Base-by-base conservation (phyloP, 2,888 invertebrate species). In the Lomographa bimaculata region DNA sequence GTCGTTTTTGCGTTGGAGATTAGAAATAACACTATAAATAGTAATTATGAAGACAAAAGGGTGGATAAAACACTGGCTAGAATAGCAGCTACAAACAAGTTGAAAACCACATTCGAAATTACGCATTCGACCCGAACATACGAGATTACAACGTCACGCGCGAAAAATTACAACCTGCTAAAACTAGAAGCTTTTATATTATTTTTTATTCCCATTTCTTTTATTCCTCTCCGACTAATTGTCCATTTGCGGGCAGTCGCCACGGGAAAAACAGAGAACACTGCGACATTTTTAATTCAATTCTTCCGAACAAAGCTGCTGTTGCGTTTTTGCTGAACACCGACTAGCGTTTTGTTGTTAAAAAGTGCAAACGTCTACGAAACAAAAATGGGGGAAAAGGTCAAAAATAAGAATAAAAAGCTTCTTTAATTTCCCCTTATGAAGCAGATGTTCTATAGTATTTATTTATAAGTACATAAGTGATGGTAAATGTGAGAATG, bases 281-380 rank as follows among this genome's bases (percentile, higher is more conserved):
- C 49, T 54, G 69, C 61, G 72, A 82, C 78, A 79, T 85, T 83
- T 79, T 82, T 85, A 84, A 84, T 83, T 84, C 82, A 84, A 83
- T 85, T 85, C 79, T 77, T 77, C 61, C 58, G 73, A 70, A 80
- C 80, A 78, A 82, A 79, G 79, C 79, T 74, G 70, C 67, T 69
- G 73, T 68, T 73, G 79, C 79, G 75, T 79, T 80, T 81, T 81
- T 74, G 60, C 57, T 58, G 19, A 6, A 6, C 25, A 27, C 40
- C 27, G 25, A 20, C 38, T 50, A 50, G 58, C 57, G 63, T 73
- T 76, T 69, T 77, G 70, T 76, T 75, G 71, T 67, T 67, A 59
- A 61, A 71, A 71, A 71, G 67, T 72, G 74, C 70, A 72, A 75
- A 73, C 71, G 76, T 75, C 78, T 72, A 75, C 76, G 65, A 69